A percentile compares a stretch with the other conserved stretches of the same genome.
Evolutionary conservation across 1,140 invertebrate species (phyloP).

Genomic region (Acromyrmex echinatior): DNA sequence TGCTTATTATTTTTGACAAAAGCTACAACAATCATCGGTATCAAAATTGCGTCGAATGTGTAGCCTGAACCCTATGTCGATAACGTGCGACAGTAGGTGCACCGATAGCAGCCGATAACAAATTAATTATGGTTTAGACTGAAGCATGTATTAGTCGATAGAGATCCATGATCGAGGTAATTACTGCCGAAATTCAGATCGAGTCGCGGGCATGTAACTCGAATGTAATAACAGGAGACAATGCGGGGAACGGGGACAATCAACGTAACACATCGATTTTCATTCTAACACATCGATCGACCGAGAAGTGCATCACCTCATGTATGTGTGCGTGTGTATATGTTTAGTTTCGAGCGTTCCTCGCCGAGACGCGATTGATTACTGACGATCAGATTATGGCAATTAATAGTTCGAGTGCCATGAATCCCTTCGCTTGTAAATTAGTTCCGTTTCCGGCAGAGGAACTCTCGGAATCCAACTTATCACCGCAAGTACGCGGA

Average conservation of each 20-base stretch:
- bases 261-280: too few species aligned
- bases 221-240: conserved; percentile 76
- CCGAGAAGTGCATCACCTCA: conserved; percentile 32
- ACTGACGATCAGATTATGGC: conserved; percentile 76
- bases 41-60: neutral
- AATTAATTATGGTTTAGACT: conserved; percentile 73
- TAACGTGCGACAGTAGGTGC: conserved; percentile 37
- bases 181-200: conserved; percentile 72
- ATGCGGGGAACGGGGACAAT: conserved; percentile 65
- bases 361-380: conserved; percentile 72
- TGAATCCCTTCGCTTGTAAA: conserved; percentile 72
- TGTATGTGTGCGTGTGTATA: neutral
- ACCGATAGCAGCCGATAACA: conserved; percentile 64
- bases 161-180: conserved; percentile 71
- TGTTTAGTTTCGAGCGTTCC: conserved; percentile 44
- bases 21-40: neutral
- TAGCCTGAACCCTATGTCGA: conserved; percentile 29
- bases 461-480: conserved; percentile 75
- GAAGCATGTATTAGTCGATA: conserved; percentile 69
- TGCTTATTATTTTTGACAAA: neutral
- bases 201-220: conserved; percentile 69
- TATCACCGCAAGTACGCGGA: conserved; percentile 74
- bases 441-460: conserved; percentile 74
- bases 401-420: conserved; percentile 75
- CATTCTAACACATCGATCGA: conserved; percentile 73